Base-by-base conservation (phyloP, 2,113 vertebrate species). In the Theristicus caerulescens region DNA sequence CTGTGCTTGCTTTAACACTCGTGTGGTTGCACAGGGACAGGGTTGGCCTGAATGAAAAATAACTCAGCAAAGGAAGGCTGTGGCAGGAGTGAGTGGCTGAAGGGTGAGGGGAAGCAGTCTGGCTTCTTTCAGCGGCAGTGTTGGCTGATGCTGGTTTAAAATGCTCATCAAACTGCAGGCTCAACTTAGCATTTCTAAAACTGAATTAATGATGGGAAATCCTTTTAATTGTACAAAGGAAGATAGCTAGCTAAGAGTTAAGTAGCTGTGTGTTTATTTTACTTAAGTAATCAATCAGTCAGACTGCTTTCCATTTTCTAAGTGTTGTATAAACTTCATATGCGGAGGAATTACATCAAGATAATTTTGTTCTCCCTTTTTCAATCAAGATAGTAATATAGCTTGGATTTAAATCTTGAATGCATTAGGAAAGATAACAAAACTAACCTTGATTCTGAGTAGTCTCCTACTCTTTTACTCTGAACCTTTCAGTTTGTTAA, bases 221-320 rank as follows among this genome's bases (percentile, higher is more conserved):
- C 57, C 86, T 94, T 94, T 77, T 82, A 94, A 72, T 89, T 91
- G 58, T 64, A 31, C n/a, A 54, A 51, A 94, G 66, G 58, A 69
- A 79, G 91, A 87, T 49, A 72, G 80, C 79, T 55, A 62, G 86
- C 88, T 76, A 89, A 79, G 77, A 97, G 91, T 92, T 95, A 94
- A 95, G 89, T 93, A 91, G 66, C 82, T 55, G 9, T 70, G 66
- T 94, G 94, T 96, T 97, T 97, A 93, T 96, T 91, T 96, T 95
- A 93, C 62, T 87, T 52, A 47, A 91, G 78, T 80, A 87, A 95
- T 97, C 94, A 59, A 78, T 96, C 94, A 95, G 72, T 64, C 87
- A 65, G 72, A 54, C 73, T 94, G 87, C 81, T 91, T 94, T 97
- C 86, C 49, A 85, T 80, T 94, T 90, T 87, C 54, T 70, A 91